Evolutionary conservation across 2,888 invertebrate species (phyloP).

Genomic region (Diploptera punctata): DNA sequence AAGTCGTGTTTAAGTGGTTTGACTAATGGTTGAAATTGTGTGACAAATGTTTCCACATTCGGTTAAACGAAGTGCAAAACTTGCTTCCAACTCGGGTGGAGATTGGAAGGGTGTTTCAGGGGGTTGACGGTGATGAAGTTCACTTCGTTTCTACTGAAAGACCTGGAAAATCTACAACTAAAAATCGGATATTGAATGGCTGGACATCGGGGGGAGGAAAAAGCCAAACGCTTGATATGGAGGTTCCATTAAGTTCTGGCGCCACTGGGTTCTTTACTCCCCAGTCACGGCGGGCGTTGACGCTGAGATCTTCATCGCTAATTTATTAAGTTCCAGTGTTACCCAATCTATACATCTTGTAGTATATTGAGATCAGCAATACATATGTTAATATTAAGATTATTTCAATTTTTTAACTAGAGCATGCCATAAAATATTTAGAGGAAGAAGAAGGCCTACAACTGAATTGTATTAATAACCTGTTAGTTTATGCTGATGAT

Average conservation of each 20-base stretch:
- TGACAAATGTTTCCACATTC: slow-evolving; percentile 21
- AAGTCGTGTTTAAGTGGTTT: slow-evolving; percentile 11
- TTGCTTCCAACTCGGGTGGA: slow-evolving; percentile 4
- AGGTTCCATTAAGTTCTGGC: neutral
- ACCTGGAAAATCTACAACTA: neutral
- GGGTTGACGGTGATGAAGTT: slow-evolving; percentile 9
- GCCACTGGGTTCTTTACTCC: neutral
- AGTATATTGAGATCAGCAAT: too few species aligned
- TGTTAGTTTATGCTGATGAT: too few species aligned
- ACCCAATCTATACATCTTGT: too few species aligned
- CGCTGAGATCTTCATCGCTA: too few species aligned
- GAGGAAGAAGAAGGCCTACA: too few species aligned
- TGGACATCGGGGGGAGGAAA: neutral
- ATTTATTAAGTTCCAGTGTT: too few species aligned
- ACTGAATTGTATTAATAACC: too few species aligned
- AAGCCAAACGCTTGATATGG: neutral
- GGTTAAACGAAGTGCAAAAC: slow-evolving; percentile 25
- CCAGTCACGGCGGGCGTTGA: neutral
- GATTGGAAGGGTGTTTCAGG: too few species aligned
- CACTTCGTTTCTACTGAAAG: neutral
- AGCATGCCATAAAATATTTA: too few species aligned
- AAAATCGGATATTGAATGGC: neutral
- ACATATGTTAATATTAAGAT: too few species aligned
- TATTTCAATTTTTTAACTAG: too few species aligned
- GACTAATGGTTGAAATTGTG: slow-evolving; percentile 27